Base-by-base conservation (phyloP, 2,888 invertebrate genomes). In the Ectemnius cavifrons region DNA sequence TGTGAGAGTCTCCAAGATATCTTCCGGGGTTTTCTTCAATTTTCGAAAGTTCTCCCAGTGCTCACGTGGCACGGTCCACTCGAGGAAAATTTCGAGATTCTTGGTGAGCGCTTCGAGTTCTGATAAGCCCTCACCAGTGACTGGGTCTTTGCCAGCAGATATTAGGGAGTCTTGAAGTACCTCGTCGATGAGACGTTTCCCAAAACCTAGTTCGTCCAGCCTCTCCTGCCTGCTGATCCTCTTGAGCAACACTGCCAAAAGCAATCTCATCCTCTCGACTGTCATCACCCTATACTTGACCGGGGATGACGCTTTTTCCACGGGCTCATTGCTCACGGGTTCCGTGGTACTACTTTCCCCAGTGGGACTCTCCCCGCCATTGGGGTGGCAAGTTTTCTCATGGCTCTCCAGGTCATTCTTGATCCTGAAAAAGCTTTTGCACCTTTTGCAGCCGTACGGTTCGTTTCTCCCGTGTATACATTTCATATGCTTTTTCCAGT, bases 401-500 rank as follows among this genome's bases (percentile, higher is more conserved):
- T 97, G 97, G 13, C 90, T 91, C 72, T 95, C 94, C 63, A 97
- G 91, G 63, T 96, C 94, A 61, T 92, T 94, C 90, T 96, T 97
- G 45, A 95, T 94, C 87, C 95, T 95, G 88, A 95, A 96, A 88
- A 95, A 96, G 61, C 93, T 92, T 45, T 94, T 92, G 89, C 97
- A 97, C 64, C 93, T 93, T 20, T 92, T 91, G 88, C 97, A 97
- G 87, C 94, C 94, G 87, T 97, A 97, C 0, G 96, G 95, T 80
- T 96, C 95, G 75, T 93, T 93, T 80, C 95, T 94, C 45, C 95
- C 95, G 89, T 97, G 97, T 67, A 97, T 96, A 85, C 95, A 95
- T 75, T 94, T 93, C 96, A 97, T 96, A 89, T 97, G 97, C 75
- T 96, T 96, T 91, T 97, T 97, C 91, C 97, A 94, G 87, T 97